These are phyloP conservation scores for Drosophila paucipuncta DNA, from an alignment of 2,888 invertebrate genomes.

Conservation along the genomic window DNA sequence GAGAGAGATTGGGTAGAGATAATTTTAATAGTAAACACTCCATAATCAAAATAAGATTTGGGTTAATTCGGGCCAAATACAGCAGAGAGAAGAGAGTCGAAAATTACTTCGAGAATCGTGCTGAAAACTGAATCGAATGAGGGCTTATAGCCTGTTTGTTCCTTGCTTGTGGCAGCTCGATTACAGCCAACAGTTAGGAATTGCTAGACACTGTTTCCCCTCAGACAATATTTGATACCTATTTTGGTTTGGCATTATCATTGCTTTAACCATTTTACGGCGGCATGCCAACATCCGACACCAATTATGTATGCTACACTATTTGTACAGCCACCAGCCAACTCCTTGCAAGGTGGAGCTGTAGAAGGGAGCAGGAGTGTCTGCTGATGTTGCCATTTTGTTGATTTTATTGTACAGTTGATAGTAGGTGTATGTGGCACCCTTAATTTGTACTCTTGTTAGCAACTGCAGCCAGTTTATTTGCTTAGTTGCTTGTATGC, in stretches of 20 bases:
- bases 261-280: constrained; percentile 56
- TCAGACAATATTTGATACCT: constrained; percentile 46
- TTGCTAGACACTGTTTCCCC: not conserved
- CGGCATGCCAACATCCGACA: constrained; percentile 16
- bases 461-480: constrained; percentile 49
- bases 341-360: not conserved
- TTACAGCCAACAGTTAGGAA: constrained; percentile 23
- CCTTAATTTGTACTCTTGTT: constrained; percentile 36
- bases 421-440: constrained; percentile 55
- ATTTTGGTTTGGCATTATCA: constrained; percentile 58
- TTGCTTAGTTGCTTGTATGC: constrained; percentile 43
- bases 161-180: constrained; percentile 31
- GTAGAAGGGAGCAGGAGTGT: constrained; percentile 2
- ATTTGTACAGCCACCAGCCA: constrained; percentile 26
- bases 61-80: not conserved
- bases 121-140: constrained; percentile 15
- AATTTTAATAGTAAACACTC: no score
- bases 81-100: not conserved
- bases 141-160: constrained; percentile 27
- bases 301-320: constrained; percentile 43
- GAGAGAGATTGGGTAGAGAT: no score
- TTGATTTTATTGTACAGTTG: constrained; percentile 55
- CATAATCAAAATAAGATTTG: not conserved
- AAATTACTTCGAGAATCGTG: not conserved
- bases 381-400: constrained; percentile 43